phyloP scores from a whole-genome alignment of 2,888 invertebrate species.

The Allophyes oxyacanthae region DNA sequence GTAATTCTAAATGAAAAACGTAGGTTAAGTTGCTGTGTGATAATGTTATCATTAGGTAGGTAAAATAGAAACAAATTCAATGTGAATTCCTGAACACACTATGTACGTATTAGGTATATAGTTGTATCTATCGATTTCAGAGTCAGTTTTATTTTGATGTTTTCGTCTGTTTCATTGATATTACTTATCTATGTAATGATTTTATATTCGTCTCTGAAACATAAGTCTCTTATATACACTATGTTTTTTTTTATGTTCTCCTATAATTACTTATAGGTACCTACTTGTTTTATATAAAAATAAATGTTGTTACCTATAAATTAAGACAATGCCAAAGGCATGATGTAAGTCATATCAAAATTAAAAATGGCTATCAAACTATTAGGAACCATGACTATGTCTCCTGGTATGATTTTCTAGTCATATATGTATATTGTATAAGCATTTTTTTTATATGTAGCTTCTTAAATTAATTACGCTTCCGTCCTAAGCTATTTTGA shows the following conservation, averaged over 20 bases:
- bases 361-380: constrained; percentile 46
- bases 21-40: constrained; percentile 62
- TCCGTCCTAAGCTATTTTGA: constrained; percentile 68
- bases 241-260: not conserved
- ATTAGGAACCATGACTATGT: constrained; percentile 21
- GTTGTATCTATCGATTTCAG: not conserved
- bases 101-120: constrained; percentile 1
- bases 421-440: too few species aligned
- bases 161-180: not conserved
- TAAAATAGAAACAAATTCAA: constrained; percentile 34
- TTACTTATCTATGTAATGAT: not conserved
- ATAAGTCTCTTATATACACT: not conserved
- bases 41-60: constrained; percentile 62
- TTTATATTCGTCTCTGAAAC: not conserved
- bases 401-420: constrained; percentile 30
- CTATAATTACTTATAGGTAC: not conserved
- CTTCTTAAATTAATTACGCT: constrained; percentile 63
- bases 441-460: constrained; percentile 29
- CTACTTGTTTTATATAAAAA: constrained; percentile 10
- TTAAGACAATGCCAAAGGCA: constrained; percentile 71
- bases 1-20: constrained; percentile 33
- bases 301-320: constrained; percentile 37
- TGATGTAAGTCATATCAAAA: constrained; percentile 73
- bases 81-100: constrained; percentile 13
- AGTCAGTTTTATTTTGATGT: not conserved